These are phyloP conservation scores for Taxidea taxus DNA, from an alignment of 2,113 vertebrate species.

Conservation along the genomic window DNA sequence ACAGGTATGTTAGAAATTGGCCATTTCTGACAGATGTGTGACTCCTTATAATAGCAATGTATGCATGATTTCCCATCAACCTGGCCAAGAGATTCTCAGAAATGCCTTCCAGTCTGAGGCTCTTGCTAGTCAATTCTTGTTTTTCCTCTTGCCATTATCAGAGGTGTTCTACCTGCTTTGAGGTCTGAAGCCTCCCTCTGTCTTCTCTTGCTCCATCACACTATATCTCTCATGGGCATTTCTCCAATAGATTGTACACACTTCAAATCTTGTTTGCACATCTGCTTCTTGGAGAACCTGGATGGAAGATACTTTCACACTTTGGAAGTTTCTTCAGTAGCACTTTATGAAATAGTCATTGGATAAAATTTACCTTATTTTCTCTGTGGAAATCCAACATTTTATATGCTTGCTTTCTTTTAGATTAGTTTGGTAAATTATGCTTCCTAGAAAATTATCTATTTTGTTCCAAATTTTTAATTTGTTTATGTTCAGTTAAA, in stretches of 20 bases:
- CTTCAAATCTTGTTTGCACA: not conserved
- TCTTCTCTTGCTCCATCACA: not conserved
- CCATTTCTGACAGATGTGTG: not conserved
- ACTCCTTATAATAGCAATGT: not conserved
- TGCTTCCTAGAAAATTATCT: not conserved
- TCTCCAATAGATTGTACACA: not conserved
- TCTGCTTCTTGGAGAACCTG: not conserved
- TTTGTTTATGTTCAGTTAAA: not conserved
- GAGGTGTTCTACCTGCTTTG: not conserved
- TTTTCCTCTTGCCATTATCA: not conserved
- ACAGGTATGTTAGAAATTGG: not conserved
- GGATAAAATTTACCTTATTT: not conserved
- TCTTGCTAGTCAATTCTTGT: not conserved
- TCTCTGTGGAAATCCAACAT: not conserved
- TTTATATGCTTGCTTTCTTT: not conserved
- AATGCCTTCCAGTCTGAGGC: not conserved
- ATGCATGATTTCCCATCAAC: not conserved
- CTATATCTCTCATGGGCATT: not conserved
- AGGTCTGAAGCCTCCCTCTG: not conserved
- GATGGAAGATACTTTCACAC: not conserved
- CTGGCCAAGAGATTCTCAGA: not conserved
- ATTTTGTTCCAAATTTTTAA: not conserved
- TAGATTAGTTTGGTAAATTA: not conserved
- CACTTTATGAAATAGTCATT: conserved; percentile 13
- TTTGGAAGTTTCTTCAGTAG: not conserved